Base-by-base conservation (phyloP, 2,113 vertebrate genomes). In the Prolemur simus region DNA sequence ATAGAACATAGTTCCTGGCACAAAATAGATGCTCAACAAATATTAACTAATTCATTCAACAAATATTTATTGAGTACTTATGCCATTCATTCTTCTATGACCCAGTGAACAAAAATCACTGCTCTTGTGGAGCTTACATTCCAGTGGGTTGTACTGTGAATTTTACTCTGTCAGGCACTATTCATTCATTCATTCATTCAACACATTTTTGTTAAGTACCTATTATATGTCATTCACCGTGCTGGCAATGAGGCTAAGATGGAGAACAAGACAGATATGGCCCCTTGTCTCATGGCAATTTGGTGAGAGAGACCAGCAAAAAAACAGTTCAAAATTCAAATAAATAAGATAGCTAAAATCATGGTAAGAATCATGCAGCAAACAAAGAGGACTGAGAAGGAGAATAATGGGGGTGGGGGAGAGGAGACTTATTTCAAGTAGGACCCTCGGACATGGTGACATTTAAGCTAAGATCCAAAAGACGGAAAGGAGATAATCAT, bases 381-480 rank as follows among this genome's bases (percentile, higher is more conserved):
- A 85, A 9, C 34, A 83, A 73, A 83, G 29, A 89, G 13, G 25
- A 15, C 58, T 81, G 49, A 82, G 45, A 68, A 80, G 39, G 10
- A 94, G 18, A 66, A 83, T 39, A 64, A 60, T 23, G 49, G 27
- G 18, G 27, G 25, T 12, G 11, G 8, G 17, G 21, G 27, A 86
- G 37, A 91, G 27, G 17, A 54, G 21, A 66, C 6, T 63, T 10
- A 86, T 86, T 92, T 73, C 68, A 32, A 78, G 37, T 34, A 64
- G 47, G 45, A 12, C 23, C 39, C 52, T 82, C 3, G 17, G 64
- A 60, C 5, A 42, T 73, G 69, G 29, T 87, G 47, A 87, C 15
- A 58, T 92, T 97, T 60, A 81, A 95, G 32, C 14, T 87, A 34
- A 68, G 63, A 92, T 73, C 20, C 84, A 68, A 86, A 89, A 89